These are phyloP conservation scores for Oenanthe oenanthe DNA, from an alignment of 2,113 vertebrate species.

Conservation along the genomic window DNA sequence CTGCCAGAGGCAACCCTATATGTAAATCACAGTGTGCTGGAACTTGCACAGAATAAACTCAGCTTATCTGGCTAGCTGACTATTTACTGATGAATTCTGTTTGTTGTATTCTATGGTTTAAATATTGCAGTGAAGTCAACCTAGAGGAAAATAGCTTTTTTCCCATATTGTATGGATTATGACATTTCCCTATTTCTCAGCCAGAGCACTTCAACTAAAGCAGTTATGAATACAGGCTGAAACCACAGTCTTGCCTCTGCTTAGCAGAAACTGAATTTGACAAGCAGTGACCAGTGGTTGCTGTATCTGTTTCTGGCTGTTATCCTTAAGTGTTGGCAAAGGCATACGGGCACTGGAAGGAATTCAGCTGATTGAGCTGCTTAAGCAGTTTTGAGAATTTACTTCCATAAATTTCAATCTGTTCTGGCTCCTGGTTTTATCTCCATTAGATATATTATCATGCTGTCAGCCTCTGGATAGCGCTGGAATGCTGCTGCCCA, in stretches of 20 bases:
- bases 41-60: constrained; percentile 3
- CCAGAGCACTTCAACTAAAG: not conserved
- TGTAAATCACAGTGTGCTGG: constrained; percentile 11
- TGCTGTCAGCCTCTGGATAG: constrained; percentile 6
- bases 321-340: not conserved
- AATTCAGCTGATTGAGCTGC: not conserved
- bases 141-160: not conserved
- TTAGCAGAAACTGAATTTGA: not conserved
- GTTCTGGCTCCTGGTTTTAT: constrained; percentile 33
- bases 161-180: not conserved
- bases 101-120: not conserved
- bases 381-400: constrained; percentile 24
- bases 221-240: not conserved
- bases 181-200: not conserved
- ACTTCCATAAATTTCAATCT: not conserved
- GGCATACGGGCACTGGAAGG: not conserved
- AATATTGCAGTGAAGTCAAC: not conserved
- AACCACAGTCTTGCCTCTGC: not conserved
- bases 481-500: fast-evolving
- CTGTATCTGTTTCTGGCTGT: not conserved
- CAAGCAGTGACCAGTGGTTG: not conserved
- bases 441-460: not conserved
- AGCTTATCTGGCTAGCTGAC: not conserved
- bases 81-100: constrained; percentile 7
- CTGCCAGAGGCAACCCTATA: not conserved